Percentiles rank a stretch among this genome's conserved stretches.
Evolutionary conservation across 2,888 invertebrate species (phyloP).

Genomic region (Zaprionus lineosus): DNA sequence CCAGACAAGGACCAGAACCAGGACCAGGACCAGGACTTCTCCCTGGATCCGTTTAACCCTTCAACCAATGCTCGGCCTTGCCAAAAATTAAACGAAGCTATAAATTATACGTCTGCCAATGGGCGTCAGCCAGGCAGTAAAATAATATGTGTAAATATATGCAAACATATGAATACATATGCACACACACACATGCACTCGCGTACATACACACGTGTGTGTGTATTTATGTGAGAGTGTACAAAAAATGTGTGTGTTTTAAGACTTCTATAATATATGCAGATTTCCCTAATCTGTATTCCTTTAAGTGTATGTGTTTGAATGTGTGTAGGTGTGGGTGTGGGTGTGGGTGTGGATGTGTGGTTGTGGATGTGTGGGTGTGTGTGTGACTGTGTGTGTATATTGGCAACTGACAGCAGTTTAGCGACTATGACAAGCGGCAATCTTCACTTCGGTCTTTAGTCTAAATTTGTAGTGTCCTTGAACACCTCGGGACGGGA

Average conservation of each 20-base stretch:
- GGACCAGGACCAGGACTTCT: no score
- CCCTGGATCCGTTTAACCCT: no score
- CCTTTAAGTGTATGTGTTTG: no score
- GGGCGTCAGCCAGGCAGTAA: slow-evolving; percentile 45
- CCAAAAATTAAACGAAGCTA: slow-evolving; percentile 71
- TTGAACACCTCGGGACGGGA: slow-evolving; percentile 9
- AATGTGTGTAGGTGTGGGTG: no score
- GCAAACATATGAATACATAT: slow-evolving; percentile 1
- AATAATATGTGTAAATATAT: no score
- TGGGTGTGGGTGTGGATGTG: no score
- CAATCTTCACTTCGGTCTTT: slow-evolving; percentile 42
- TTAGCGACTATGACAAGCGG: slow-evolving; percentile 50
- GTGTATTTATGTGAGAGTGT: no score
- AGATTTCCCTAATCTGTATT: slow-evolving; percentile 66
- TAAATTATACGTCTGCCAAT: slow-evolving; percentile 67
- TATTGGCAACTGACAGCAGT: slow-evolving; percentile 27
- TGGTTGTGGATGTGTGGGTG: no score
- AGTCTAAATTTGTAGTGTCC: slow-evolving; percentile 30
- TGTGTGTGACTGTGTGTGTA: slow-evolving; percentile 4
- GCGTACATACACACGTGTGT: background rate
- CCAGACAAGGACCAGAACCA: background rate
- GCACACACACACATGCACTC: background rate
- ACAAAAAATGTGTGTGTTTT: slow-evolving; percentile 34
- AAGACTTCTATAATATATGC: slow-evolving; percentile 61
- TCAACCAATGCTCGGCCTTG: slow-evolving; percentile 23